Percentiles rank a stretch among this genome's conserved stretches.
These are phyloP conservation scores for Dryobota labecula DNA, from an alignment of 2,888 invertebrate species.

Conservation along the genomic window DNA sequence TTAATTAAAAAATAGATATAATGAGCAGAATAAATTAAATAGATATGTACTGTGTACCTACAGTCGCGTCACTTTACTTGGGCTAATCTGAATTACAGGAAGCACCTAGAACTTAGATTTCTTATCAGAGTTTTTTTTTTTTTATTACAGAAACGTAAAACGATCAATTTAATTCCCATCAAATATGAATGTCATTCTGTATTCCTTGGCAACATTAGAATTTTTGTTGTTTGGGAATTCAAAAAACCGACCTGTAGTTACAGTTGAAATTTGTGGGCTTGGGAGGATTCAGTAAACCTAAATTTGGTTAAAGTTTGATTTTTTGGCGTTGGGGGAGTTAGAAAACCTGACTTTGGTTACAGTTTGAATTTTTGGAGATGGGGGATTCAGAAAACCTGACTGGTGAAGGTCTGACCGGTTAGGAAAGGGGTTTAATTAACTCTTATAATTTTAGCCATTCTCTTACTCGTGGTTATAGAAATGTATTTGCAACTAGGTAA, in stretches of 20 bases:
- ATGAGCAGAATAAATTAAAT: constrained; percentile 29
- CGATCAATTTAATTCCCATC: neutral
- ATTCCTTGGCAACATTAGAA: neutral
- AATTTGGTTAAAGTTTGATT: neutral
- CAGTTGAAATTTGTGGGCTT: neutral
- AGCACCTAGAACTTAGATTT: constrained; percentile 24
- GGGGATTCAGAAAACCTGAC: neutral
- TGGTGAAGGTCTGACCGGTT: neutral
- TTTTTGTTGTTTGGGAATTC: neutral
- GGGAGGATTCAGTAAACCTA: neutral
- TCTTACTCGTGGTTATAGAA: neutral
- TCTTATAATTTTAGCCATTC: neutral
- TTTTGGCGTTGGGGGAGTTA: neutral
- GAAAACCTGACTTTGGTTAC: neutral
- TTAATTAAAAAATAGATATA: constrained; percentile 22
- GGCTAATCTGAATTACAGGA: constrained; percentile 24
- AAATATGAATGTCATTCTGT: neutral
- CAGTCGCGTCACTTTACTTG: constrained; percentile 17
- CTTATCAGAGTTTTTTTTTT: constrained; percentile 25
- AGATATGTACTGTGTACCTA: constrained; percentile 10
- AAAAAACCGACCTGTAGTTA: no score
- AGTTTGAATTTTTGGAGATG: neutral
- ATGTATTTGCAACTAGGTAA: neutral
- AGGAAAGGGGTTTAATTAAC: neutral
- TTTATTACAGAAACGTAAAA: neutral